Percentiles rank a stretch among this genome's conserved stretches.
These are phyloP conservation scores for Battus philenor DNA, from an alignment of 1,140 invertebrate species.

Conservation along the genomic window DNA sequence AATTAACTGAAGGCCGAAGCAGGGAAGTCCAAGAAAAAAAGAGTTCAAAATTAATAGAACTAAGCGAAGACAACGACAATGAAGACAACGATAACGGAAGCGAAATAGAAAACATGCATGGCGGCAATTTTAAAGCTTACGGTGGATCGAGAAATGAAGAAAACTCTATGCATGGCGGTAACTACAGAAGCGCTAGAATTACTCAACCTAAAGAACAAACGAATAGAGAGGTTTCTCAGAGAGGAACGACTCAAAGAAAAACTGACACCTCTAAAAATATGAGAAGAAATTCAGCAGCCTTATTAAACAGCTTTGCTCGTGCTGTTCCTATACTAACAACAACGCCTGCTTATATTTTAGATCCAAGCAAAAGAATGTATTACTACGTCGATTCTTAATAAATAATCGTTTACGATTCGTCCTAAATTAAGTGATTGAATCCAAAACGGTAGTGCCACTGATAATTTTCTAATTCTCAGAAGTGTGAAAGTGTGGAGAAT, in stretches of 20 bases:
- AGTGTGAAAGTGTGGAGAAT: slow-evolving; percentile 24
- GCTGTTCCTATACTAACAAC: slow-evolving; percentile 51
- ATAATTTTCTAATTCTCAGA: slow-evolving; percentile 19
- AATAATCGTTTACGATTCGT: no score
- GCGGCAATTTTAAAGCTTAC: slow-evolving; percentile 39
- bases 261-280: slow-evolving; percentile 18
- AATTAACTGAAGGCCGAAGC: slow-evolving; percentile 22
- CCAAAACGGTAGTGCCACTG: slow-evolving; percentile 40
- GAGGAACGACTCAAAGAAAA: slow-evolving; percentile 19
- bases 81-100: slow-evolving; percentile 32
- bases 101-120: slow-evolving; percentile 25
- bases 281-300: slow-evolving; percentile 36
- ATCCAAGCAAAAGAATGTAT: slow-evolving; percentile 68
- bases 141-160: slow-evolving; percentile 25
- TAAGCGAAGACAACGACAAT: slow-evolving; percentile 29
- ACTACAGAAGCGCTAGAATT: slow-evolving; percentile 54
- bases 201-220: slow-evolving; percentile 26
- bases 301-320: slow-evolving; percentile 48
- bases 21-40: slow-evolving; percentile 23
- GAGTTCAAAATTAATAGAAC: slow-evolving; percentile 51
- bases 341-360: slow-evolving; percentile 51
- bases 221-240: slow-evolving; percentile 15
- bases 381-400: slow-evolving; percentile 61
- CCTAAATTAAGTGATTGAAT: slow-evolving; percentile 7
- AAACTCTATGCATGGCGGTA: slow-evolving; percentile 49